Percentiles rank a stretch among this genome's conserved stretches.
Conservation (phyloP, 2,113 vertebrate genomes). For the Anolis carolinensis region DNA sequence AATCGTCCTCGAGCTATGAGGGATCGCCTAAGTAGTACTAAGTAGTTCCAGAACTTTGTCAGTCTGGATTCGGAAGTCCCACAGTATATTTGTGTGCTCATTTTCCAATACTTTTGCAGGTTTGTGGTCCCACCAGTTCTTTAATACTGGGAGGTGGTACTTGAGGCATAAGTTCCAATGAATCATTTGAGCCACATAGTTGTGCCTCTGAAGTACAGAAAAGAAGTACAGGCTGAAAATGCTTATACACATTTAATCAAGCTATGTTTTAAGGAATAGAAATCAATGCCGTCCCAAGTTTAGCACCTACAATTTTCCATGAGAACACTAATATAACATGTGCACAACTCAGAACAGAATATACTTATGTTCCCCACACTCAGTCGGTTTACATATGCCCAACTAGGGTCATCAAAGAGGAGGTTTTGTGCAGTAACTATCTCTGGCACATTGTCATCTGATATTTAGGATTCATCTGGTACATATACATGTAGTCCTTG, state of each 20-base stretch:
- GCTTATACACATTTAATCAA: not conserved
- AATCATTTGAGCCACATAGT: too few relatives aligned
- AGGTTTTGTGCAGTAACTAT: not conserved
- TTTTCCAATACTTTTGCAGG: too few relatives aligned
- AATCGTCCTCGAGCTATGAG: too few relatives aligned
- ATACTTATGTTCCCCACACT: conserved; percentile 4
- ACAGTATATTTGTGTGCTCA: too few relatives aligned
- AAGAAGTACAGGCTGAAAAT: not conserved
- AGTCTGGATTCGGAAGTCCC: too few relatives aligned
- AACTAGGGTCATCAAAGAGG: not conserved
- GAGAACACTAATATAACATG: not conserved
- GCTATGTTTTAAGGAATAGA: not conserved
- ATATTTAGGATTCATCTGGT: conserved; percentile 41
- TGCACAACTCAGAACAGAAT: not conserved
- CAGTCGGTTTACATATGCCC: conserved; percentile 1
- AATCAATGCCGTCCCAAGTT: not conserved
- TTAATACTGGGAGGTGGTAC: too few relatives aligned
- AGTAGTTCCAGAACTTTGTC: too few relatives aligned
- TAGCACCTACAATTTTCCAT: conserved; percentile 16
- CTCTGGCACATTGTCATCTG: conserved; percentile 42
- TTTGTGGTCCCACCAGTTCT: too few relatives aligned
- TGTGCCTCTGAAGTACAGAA: too few relatives aligned
- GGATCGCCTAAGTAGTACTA: too few relatives aligned
- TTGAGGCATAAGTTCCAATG: too few relatives aligned
- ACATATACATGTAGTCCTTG: conserved; percentile 60